Base-by-base conservation (phyloP, 37 sponge, comb jelly and placozoan genomes). In the Agelas oroides region DNA sequence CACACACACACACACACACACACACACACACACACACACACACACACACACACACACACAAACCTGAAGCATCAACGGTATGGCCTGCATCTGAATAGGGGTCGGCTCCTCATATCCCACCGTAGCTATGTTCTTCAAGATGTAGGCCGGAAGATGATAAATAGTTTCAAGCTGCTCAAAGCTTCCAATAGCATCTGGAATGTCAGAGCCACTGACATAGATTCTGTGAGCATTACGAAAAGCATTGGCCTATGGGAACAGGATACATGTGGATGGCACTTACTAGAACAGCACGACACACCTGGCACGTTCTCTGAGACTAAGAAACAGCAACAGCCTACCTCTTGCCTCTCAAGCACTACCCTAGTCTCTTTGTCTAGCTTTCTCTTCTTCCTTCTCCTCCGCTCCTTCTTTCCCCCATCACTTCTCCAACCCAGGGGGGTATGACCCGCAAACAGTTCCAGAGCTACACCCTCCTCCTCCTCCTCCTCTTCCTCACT, bases 31-130 rank as follows among this genome's bases (percentile, higher is more conserved):
- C 46, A 46, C 46, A 46, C 3, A 46, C 46, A 8, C 46, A 3
- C 46, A 46, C 46, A 46, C 46, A 3, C 46, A 46, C 46, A 46
- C 31, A 15, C 32, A 12, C 13, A n/a, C 17, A 33, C 88, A 41
- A 36, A 96, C 96, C 19, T 86, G 77, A 70, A 97, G 71, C 88
- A 97, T 87, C 5, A 97, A 82, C 12, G 95, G 98, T 5, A 92
- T 90, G 17, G 91, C 89, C 70, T 97, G 98, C 98, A 97, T 97
- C 77, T 97, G 98, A 53, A 97, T 86, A 37, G 98, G 98, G 53
- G 98, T 95, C 24, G 98, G 98, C 30, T 65, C 71, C 1, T 6
- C 27, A 71, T 92, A 95, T 19, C 93, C 93, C 82, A 84, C 62
- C 18, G 65, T 34, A 0, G 57, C 54, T 24, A 96, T 57, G 53